Evolutionary conservation across 2,113 vertebrate genomes (phyloP).

Genomic region (Cynoglossus semilaevis): DNA sequence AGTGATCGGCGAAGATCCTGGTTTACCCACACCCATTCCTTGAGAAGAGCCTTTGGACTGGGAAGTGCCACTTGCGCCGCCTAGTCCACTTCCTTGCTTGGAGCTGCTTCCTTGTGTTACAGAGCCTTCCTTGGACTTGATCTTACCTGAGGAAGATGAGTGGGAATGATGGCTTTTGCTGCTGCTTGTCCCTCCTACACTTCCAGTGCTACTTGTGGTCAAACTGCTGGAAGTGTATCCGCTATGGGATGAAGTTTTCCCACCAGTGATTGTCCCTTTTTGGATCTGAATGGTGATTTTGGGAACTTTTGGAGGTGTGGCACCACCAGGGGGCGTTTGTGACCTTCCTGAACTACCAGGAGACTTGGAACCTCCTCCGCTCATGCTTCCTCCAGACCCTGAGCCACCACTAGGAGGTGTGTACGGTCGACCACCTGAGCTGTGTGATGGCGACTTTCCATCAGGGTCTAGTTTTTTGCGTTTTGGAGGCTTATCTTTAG

Average conservation of each 20-base stretch:
- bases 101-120: constrained; percentile 84
- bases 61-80: constrained; percentile 71
- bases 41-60: constrained; percentile 91
- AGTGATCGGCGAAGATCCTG: constrained; percentile 91
- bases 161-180: constrained; percentile 96
- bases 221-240: constrained; percentile 92
- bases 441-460: constrained; percentile 94
- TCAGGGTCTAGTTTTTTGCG: constrained; percentile 93
- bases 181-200: constrained; percentile 69
- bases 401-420: constrained; percentile 91
- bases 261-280: constrained; percentile 92
- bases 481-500: constrained; percentile 95
- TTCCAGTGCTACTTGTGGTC: constrained; percentile 72
- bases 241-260: constrained; percentile 90
- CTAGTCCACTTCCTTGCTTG: constrained; percentile 81
- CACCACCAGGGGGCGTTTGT: constrained; percentile 92
- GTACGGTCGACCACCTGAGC: constrained; percentile 88
- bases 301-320: constrained; percentile 89
- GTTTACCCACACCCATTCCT: constrained; percentile 85
- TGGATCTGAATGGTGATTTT: constrained; percentile 99
- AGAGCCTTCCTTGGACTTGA: constrained; percentile 91
- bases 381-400: constrained; percentile 78
- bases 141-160: constrained; percentile 90
- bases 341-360: constrained; percentile 93
- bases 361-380: constrained; percentile 92